Evolutionary conservation across 2,797 vertebrate genomes (phyloP).

Genomic region (Hipposideros larvatus): DNA sequence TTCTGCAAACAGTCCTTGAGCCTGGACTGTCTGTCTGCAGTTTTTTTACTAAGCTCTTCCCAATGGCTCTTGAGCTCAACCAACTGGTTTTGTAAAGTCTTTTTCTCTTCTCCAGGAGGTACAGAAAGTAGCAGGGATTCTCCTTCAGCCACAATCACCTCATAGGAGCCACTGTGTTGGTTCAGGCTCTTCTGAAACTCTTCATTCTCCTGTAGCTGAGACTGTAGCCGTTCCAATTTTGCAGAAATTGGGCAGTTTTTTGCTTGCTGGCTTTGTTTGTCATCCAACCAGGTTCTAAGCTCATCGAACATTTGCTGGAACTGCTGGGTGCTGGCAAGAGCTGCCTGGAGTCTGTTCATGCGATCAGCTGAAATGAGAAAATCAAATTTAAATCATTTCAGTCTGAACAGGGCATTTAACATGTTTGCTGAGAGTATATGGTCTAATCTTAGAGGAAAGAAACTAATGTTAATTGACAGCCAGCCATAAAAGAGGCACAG

Average conservation of each 20-base stretch:
- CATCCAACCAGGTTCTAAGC: constrained; percentile 95
- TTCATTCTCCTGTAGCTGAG: constrained; percentile 93
- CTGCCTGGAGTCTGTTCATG: constrained; percentile 96
- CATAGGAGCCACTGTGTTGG: constrained; percentile 96
- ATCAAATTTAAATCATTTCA: constrained; percentile 72
- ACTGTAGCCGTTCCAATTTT: constrained; percentile 91
- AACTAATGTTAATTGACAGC: constrained; percentile 28
- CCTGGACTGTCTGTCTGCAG: constrained; percentile 89
- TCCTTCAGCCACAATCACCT: constrained; percentile 96
- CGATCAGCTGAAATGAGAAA: constrained; percentile 92
- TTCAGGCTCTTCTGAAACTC: constrained; percentile 95
- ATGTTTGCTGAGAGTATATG: constrained; percentile 46
- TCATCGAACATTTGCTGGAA: constrained; percentile 99
- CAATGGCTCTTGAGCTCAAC: constrained; percentile 93
- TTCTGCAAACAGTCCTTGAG: constrained; percentile 94
- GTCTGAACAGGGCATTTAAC: constrained; percentile 50
- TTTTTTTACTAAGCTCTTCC: constrained; percentile 93
- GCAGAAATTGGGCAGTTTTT: constrained; percentile 92
- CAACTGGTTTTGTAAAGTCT: constrained; percentile 92
- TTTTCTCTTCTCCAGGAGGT: constrained; percentile 93
- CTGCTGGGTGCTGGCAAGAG: constrained; percentile 97
- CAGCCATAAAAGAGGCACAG: not conserved
- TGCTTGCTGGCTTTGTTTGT: constrained; percentile 89
- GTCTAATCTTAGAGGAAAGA: constrained; percentile 51
- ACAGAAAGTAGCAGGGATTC: constrained; percentile 93